Evolutionary conservation across 2,888 invertebrate species (phyloP), one percentile per base, ranked within the genome.

Genomic region (Fragum fragum): DNA sequence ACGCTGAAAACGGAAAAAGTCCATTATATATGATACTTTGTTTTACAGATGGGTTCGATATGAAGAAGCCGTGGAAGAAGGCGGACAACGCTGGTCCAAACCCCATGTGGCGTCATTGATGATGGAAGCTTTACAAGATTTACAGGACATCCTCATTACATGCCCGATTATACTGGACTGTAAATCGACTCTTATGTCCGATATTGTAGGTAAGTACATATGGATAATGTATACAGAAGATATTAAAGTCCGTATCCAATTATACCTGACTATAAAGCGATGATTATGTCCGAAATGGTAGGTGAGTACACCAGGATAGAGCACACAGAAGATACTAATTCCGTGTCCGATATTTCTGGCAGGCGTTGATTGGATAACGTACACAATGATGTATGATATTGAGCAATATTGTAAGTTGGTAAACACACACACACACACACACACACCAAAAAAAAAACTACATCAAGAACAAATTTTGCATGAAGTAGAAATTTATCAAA

Each of bases 21-120:
- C n/a, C n/a, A n/a, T n/a, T n/a, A n/a, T n/a, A n/a, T n/a, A n/a
- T n/a, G n/a, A n/a, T n/a, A n/a, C n/a, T 18, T 47, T 26, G 1
- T 26, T 28, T 73, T 73, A 1, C 53, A 90, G 90, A 71, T 90
- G 94, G 99, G 99, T 59, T 98, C 99, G 88, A 39, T 90, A 89
- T 72, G 89, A 90, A 69, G 90, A 90, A 47, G 87, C 85, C 1
- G 87, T 89, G 11, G 90, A 89, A 29, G 89, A 90, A 55, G 89
- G 88, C 7, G 90, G 89, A 16, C 85, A 90, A 73, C 73, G 90
- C 47, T 90, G 90, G 90, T 89, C 89, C n/a, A 90, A 90, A 55
- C 90, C 90, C 0, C 90, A 90, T 73, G 90, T 90, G n/a, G 87
- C 89, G 11, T 89, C 89, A 7, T 76, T 90, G 9, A 85, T 86